Conservation (phyloP, 2,888 invertebrate genomes). For the Dolomedes plantarius region DNA sequence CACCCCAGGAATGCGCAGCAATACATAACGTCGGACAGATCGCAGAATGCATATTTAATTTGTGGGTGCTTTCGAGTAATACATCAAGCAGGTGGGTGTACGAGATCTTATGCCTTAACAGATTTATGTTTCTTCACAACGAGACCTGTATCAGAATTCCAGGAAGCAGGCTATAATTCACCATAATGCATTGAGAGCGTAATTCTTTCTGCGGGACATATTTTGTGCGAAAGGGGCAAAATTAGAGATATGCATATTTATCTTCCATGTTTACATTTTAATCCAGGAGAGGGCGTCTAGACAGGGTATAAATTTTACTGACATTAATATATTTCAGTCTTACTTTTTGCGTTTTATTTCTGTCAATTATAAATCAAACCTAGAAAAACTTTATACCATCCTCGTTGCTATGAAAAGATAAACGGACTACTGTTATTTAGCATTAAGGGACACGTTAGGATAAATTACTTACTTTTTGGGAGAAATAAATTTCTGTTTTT, state of each 20-base stretch:
- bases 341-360: too few species aligned
- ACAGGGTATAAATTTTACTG: not conserved
- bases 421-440: too few species aligned
- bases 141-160: not conserved
- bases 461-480: too few species aligned
- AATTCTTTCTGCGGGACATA: not conserved
- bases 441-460: too few species aligned
- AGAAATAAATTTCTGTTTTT: too few species aligned
- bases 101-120: not conserved
- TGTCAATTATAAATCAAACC: too few species aligned
- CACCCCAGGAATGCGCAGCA: not conserved
- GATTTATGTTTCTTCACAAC: not conserved
- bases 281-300: not conserved
- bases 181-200: not conserved
- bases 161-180: not conserved
- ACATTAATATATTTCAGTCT: not conserved
- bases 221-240: too few species aligned
- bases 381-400: too few species aligned
- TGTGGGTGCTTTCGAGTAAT: not conserved
- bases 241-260: too few species aligned
- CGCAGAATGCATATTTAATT: not conserved
- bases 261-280: not conserved
- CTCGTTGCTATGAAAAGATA: too few species aligned
- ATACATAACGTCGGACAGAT: not conserved
- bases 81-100: not conserved